phyloP scores from a whole-genome alignment of 2,797 vertebrate genomes.

The Phrynocephalus guinanensis region DNA sequence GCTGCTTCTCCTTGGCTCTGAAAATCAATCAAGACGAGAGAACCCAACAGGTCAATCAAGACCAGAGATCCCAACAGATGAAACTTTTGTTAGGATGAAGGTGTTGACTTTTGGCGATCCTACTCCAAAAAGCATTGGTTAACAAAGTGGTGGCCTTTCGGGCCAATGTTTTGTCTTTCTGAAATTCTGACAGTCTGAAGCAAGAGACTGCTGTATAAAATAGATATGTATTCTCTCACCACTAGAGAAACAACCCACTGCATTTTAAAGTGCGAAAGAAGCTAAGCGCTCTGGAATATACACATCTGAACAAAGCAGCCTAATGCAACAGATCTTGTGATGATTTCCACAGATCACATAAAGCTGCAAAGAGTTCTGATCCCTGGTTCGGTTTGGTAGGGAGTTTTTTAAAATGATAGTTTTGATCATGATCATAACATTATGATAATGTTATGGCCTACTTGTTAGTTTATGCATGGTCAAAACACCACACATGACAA shows the following conservation, averaged over 20 bases:
- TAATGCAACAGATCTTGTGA: background rate
- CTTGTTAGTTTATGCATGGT: no score
- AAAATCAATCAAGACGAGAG: no score
- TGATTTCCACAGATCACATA: background rate
- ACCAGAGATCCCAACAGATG: background rate
- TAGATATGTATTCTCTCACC: background rate
- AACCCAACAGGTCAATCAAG: no score
- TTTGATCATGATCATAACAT: no score
- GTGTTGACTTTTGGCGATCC: background rate
- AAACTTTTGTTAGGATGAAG: background rate
- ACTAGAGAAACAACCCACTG: background rate
- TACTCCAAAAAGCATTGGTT: background rate
- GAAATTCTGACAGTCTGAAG: slow-evolving; percentile 15
- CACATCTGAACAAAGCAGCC: background rate
- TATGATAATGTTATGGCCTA: no score
- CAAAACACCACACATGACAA: no score
- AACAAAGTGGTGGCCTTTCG: background rate
- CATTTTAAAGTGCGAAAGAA: background rate
- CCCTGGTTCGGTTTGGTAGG: background rate
- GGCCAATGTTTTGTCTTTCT: background rate
- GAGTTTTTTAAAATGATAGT: background rate
- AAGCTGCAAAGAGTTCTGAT: background rate
- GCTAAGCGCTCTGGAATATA: background rate
- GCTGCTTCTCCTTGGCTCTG: no score
- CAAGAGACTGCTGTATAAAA: background rate